Conservation (phyloP, 1,140 invertebrate species). For the Polypedilum vanderplanki region DNA sequence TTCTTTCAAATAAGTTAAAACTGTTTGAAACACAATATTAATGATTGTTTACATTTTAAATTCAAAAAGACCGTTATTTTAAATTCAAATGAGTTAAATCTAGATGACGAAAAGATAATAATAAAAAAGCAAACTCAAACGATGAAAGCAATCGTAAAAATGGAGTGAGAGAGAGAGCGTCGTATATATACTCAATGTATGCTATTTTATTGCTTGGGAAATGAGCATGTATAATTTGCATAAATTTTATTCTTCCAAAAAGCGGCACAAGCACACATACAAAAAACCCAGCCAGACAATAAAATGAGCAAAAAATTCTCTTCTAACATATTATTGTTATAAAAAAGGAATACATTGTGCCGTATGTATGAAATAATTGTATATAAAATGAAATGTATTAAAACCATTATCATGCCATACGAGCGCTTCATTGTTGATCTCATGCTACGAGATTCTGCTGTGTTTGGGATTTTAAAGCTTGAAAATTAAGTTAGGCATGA, state of each 20-base stretch:
- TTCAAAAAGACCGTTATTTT: no score
- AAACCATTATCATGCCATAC: conserved; percentile 18
- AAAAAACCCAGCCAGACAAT: background rate
- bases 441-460: background rate
- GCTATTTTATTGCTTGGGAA: conserved; percentile 23
- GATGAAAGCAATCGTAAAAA: no score
- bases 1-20: no score
- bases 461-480: no score
- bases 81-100: no score
- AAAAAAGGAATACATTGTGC: background rate
- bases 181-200: conserved; percentile 3
- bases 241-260: background rate
- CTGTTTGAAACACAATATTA: no score
- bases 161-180: background rate
- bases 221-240: conserved; percentile 26
- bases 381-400: conserved; percentile 20
- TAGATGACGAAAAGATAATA: background rate
- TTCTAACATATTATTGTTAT: background rate
- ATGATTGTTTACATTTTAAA: no score
- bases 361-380: conserved; percentile 19
- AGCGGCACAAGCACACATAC: background rate
- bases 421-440: conserved; percentile 16
- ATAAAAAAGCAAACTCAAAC: background rate
- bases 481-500: background rate
- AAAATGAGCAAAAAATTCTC: background rate